A percentile compares a stretch with the other conserved stretches of the same genome.
These are phyloP conservation scores for Antechinus stuartii DNA, from an alignment of 2,113 vertebrate species.

Conservation along the genomic window DNA sequence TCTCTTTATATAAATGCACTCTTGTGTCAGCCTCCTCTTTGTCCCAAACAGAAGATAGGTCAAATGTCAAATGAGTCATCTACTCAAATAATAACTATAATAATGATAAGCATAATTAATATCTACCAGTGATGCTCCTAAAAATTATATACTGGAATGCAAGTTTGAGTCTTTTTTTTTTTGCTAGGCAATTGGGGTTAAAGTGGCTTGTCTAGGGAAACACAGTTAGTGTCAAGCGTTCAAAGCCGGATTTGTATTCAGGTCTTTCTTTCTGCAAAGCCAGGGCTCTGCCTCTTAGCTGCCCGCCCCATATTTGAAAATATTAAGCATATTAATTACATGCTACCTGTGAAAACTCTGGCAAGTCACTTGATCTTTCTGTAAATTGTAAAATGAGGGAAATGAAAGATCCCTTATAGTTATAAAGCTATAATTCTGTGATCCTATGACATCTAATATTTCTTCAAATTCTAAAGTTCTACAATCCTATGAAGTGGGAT, in stretches of 20 bases:
- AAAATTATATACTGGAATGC: background rate
- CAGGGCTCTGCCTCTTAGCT: too few relatives aligned
- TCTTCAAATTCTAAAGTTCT: background rate
- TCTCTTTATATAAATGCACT: background rate
- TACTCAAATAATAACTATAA: background rate
- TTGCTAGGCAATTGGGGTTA: too few relatives aligned
- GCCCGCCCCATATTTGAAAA: too few relatives aligned
- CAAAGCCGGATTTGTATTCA: too few relatives aligned
- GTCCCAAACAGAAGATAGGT: background rate
- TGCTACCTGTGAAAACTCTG: background rate
- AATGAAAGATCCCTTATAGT: background rate
- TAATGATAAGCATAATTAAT: background rate
- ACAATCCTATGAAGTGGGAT: background rate
- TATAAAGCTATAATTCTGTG: background rate
- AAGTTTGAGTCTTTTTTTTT: background rate
- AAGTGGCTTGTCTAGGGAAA: too few relatives aligned
- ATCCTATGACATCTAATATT: background rate
- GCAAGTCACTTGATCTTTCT: background rate
- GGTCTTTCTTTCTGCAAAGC: too few relatives aligned
- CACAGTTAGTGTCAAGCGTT: too few relatives aligned
- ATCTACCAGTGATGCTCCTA: background rate
- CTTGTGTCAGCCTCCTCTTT: background rate
- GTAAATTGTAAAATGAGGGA: background rate
- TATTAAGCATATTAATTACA: background rate
- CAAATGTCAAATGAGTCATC: background rate